Evolutionary conservation across 1,140 invertebrate genomes (phyloP), one percentile per base, ranked within the genome.

Genomic region (Trichomalopsis sarcophagae): DNA sequence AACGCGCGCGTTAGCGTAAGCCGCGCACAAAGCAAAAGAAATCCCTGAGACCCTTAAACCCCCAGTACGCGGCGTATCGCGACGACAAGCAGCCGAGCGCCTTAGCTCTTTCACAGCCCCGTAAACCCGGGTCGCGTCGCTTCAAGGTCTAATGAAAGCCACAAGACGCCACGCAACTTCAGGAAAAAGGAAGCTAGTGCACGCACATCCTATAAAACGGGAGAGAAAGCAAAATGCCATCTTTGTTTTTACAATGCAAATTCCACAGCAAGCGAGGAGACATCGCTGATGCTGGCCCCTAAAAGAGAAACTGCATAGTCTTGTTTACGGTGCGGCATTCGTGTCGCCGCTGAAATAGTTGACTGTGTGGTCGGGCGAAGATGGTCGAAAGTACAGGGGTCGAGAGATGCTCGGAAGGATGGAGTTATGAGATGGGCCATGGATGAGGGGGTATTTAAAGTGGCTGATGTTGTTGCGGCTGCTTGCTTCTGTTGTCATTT

Each of bases 221-320:
- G 11, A 21, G 44, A 30, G 21, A 77, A 50, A 17, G 44, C 13
- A 62, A 62, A 77, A 77, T 10, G 76, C 23, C n/a, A 40, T 36
- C 21, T 36, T n/a, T 3, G 66, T 79, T 81, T 69, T 81, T 69
- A 71, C 62, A 71, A 69, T 81, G 79, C 66, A 81, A 81, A 81
- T 81, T 81, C 66, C 10, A 23, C n/a, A 11, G 50, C 30, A 6
- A 14, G 14, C 14, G 5, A 33, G 33, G n/a, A 36, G 11, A 36
- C 50, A 55, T 17, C 0, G 55, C 21, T 21, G 55, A 9, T 62
- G 14, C 55, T 36, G 33, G 33, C 33, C 33, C 33, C 33, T 1
- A 62, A 21, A 62, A 21, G 55, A 62, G 21, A 62, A 21, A 62
- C 21, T 62, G 55, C 55, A n/a, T 62, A 7, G 55, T 62, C 77